Conservation (phyloP, 1,140 invertebrate species). For the Zaprionus taronus region DNA sequence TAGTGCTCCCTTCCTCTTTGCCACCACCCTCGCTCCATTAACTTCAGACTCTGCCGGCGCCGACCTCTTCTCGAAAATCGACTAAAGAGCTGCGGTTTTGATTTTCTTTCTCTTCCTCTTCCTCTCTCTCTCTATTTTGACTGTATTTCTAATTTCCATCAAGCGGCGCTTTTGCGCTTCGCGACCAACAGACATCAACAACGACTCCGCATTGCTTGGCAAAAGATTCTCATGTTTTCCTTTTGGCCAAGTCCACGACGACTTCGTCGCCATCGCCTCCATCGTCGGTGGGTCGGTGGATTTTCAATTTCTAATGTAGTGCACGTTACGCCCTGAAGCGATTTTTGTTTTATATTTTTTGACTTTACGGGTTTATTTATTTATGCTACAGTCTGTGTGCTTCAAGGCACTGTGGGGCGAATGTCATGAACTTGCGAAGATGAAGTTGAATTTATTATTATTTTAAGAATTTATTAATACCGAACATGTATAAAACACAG, state of each 20-base stretch:
- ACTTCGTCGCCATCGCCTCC: constrained; percentile 7
- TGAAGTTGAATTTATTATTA: no score
- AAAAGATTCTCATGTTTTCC: constrained; percentile 80
- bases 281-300: constrained; percentile 69
- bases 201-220: constrained; percentile 41
- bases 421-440: neutral
- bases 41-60: neutral
- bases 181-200: constrained; percentile 30
- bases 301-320: constrained; percentile 83
- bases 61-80: constrained; percentile 60
- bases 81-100: constrained; percentile 31
- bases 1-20: constrained; percentile 4
- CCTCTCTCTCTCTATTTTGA: neutral
- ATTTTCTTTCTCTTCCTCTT: constrained; percentile 37
- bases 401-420: constrained; percentile 42
- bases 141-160: constrained; percentile 70
- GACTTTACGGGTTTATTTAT: constrained; percentile 73
- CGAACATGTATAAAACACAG: neutral
- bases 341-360: constrained; percentile 79
- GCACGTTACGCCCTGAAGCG: constrained; percentile 80
- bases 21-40: neutral
- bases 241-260: constrained; percentile 48
- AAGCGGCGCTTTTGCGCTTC: constrained; percentile 69
- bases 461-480: neutral
- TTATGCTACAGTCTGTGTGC: constrained; percentile 54